Base-by-base conservation (phyloP, 2,888 invertebrate genomes). In the Caenorhabditis uteleia region DNA sequence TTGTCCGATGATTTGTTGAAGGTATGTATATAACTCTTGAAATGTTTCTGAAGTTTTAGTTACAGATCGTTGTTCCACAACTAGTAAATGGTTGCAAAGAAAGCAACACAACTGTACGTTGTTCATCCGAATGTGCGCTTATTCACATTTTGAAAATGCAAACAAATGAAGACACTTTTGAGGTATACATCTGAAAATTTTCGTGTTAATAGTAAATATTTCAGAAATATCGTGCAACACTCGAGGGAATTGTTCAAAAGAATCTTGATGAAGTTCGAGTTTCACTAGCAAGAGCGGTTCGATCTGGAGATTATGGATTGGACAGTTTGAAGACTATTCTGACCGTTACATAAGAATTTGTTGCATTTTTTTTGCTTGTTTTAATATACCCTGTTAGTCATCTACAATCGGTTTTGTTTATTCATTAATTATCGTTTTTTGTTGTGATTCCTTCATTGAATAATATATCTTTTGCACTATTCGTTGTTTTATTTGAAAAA, bases 71-170 rank as follows among this genome's bases (percentile, higher is more conserved):
- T 69, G 87, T 95, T 72, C 94, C 95, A 0, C 91, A 92, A 86
- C 87, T 97, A 76, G 95, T 97, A 48, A 97, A 95, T 86, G 97
- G 97, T 68, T 94, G 95, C 60, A 95, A 95, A 87, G 97, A 97
- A 86, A 95, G 95, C 87, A 95, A 95, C 86, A 89, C 92, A 44
- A 91, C 92, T 83, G 95, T 97, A 38, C 91, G 92, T 85, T 90
- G 92, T 36, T 92, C 92, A 86, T 91, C 94, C 36, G 97, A 97
- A 88, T 88, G 91, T 68, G 94, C 95, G 8, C 87, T 97, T 46
- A 89, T 95, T 44, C 89, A 91, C 47, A 88, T 95, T 73, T 88
- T 97, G 73, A 88, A 90, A 60, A 87, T 95, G 71, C 88, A 90
- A 74, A 87, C 89, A 50, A 90, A 90, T 49, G 84, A 65, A 23